Evolutionary conservation across 2,113 vertebrate species (phyloP), one percentile per base, ranked within the genome.

Genomic region (Conger conger): DNA sequence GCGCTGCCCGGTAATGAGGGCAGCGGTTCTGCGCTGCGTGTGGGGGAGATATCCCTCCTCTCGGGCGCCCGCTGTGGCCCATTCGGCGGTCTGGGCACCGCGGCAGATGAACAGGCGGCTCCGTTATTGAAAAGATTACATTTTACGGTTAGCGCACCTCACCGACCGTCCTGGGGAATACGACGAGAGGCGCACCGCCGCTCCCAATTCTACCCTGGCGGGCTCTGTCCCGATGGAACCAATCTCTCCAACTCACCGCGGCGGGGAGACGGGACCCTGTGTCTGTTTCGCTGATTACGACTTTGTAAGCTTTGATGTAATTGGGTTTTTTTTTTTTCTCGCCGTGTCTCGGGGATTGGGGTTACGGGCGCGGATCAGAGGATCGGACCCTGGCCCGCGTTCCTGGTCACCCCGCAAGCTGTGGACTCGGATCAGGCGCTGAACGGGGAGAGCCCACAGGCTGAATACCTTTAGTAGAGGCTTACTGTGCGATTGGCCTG

Each of bases 391-490:
- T 73, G 68, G 68, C 68, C n/a, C n/a, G 9, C 9, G 30, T 15
- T 73, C 68, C 23, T 54, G 20, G 40, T 38, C 38, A 60, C 77
- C 80, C 78, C 11, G 23, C 23, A 76, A 38, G 42, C 77, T 80
- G 13, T 7, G 30, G 77, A 73, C 83, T 76, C 57, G 78, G 78
- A 53, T 63, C 38, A 68, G 77, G 78, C 35, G 20, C 53, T 50
- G 57, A 9, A 18, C 20, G 45, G 30, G 30, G 33, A 38, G 33
- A 82, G 33, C 79, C 76, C 85, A 79, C 76, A 20, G 76, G 76
- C 81, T 76, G 53, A 86, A 83, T 36, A 42, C 53, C 40, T 73
- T 83, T 79, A 73, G 73, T 13, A 54, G 54, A 77, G 73, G 80
- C 68, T 54, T 77, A 78, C n/a, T n/a, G n/a, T 82, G 36, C 53